These are phyloP conservation scores for Sebastes schlegelii DNA, from an alignment of 2,113 vertebrate species.

Conservation along the genomic window DNA sequence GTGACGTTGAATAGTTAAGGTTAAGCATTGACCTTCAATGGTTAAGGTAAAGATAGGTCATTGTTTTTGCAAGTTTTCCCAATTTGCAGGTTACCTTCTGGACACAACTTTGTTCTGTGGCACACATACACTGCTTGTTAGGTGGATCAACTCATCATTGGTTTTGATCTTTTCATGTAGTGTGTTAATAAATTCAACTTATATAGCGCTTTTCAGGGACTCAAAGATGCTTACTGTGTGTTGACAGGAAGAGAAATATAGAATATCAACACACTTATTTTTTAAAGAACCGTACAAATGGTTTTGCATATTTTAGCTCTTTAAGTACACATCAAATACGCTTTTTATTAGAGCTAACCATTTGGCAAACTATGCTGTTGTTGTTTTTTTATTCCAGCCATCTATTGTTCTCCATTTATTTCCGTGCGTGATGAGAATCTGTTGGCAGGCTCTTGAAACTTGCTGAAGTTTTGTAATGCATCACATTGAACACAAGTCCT, in stretches of 20 bases:
- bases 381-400: background rate
- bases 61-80: no score
- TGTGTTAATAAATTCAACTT: background rate
- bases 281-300: background rate
- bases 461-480: background rate
- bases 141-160: background rate
- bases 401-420: conserved; percentile 12
- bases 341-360: background rate
- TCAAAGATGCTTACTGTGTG: background rate
- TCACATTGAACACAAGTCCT: background rate
- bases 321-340: conserved; percentile 1
- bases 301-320: background rate
- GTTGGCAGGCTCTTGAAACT: conserved; percentile 2
- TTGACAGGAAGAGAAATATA: background rate
- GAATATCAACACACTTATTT: background rate
- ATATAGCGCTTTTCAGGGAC: no score
- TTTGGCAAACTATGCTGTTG: background rate
- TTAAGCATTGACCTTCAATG: no score
- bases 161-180: background rate
- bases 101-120: no score
- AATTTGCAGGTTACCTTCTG: no score
- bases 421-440: conserved; percentile 1
- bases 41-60: no score
- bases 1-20: no score
- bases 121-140: background rate